phyloP scores from a whole-genome alignment of 2,888 invertebrate genomes.

The Sesamia inferens region DNA sequence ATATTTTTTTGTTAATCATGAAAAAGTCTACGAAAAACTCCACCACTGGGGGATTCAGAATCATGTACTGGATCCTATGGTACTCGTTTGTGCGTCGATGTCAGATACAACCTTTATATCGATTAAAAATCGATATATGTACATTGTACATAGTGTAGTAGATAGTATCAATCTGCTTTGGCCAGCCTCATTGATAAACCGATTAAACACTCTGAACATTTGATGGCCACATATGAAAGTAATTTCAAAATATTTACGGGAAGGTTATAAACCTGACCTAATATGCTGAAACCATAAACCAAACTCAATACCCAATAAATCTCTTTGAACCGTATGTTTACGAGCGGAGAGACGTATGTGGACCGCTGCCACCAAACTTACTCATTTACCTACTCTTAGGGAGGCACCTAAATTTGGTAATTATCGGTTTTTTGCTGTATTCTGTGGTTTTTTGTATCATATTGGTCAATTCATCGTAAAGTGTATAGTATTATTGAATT shows the following conservation, averaged over 20 bases:
- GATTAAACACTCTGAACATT: constrained; percentile 1
- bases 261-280: constrained; percentile 62
- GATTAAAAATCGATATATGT: not conserved
- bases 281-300: constrained; percentile 56
- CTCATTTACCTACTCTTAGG: constrained; percentile 62
- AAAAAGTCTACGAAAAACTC: too few species aligned
- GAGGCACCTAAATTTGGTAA: constrained; percentile 4
- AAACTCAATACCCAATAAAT: constrained; percentile 70
- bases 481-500: not conserved
- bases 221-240: constrained; percentile 32
- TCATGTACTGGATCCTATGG: too few species aligned
- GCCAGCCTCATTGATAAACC: constrained; percentile 1
- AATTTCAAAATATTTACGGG: constrained; percentile 47
- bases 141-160: too few species aligned
- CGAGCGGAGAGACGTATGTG: constrained; percentile 53
- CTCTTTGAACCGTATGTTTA: constrained; percentile 63
- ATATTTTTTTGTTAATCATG: too few species aligned
- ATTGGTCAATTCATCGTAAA: not conserved
- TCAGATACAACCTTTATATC: too few species aligned
- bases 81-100: too few species aligned
- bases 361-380: constrained; percentile 52
- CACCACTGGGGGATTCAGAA: too few species aligned
- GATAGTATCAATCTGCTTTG: not conserved
- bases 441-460: not conserved
- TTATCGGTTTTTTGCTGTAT: too few species aligned